Evolutionary conservation across 1,140 invertebrate species (phyloP).

Genomic region (Drosophila simulans): DNA sequence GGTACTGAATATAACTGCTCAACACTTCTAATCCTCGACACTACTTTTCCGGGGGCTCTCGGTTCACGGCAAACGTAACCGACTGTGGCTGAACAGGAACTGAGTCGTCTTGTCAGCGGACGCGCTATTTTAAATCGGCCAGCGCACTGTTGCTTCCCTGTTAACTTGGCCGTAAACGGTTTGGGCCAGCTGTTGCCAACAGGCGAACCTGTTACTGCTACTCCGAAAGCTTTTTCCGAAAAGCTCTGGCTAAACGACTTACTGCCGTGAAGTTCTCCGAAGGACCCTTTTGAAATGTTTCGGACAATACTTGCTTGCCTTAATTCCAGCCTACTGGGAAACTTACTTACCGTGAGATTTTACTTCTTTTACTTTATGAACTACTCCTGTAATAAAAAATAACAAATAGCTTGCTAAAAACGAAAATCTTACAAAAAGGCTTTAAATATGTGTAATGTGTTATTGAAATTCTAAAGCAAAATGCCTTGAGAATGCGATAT

Average conservation of each 20-base stretch:
- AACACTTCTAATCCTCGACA: constrained; percentile 19
- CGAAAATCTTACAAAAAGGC: no score
- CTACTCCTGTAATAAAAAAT: no score
- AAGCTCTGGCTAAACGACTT: background rate
- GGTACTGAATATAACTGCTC: constrained; percentile 4
- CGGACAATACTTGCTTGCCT: background rate
- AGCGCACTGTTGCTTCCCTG: constrained; percentile 45
- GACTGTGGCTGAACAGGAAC: constrained; percentile 78
- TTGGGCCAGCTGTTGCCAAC: constrained; percentile 3
- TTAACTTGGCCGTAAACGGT: constrained; percentile 1
- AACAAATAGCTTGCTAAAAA: no score
- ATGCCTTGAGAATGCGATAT: background rate
- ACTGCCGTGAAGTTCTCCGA: background rate
- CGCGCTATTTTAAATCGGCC: constrained; percentile 54
- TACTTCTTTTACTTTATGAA: no score
- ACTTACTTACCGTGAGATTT: no score
- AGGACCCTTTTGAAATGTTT: background rate
- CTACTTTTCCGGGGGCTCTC: constrained; percentile 41
- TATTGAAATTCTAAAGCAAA: no score
- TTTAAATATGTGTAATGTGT: no score
- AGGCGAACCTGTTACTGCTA: constrained; percentile 21
- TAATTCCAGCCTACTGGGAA: background rate
- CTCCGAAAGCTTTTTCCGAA: constrained; percentile 36
- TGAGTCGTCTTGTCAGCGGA: constrained; percentile 56
- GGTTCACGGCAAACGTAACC: constrained; percentile 65